Percentiles rank a stretch among this genome's conserved stretches.
phyloP scores from a whole-genome alignment of 1,140 invertebrate genomes.

The Drosophila hydei region DNA sequence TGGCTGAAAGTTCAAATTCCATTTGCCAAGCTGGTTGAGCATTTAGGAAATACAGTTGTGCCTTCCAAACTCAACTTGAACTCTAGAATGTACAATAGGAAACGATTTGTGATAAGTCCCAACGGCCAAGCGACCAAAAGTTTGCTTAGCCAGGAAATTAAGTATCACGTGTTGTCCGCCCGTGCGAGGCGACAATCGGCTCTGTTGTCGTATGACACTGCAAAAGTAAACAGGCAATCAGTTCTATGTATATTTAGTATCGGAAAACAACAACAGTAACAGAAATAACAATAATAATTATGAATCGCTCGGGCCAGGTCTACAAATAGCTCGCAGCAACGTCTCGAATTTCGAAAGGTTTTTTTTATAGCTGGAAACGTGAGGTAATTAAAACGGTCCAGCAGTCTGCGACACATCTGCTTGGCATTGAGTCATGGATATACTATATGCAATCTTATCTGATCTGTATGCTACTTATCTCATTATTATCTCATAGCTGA shows the following conservation, averaged over 20 bases:
- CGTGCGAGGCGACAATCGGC: slow-evolving; percentile 18
- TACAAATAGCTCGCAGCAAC: slow-evolving; percentile 3
- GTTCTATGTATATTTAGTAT: neutral
- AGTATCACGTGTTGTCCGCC: slow-evolving; percentile 34
- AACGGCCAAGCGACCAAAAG: neutral
- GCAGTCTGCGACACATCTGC: slow-evolving; percentile 14
- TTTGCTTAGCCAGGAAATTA: slow-evolving; percentile 12
- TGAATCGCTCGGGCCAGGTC: neutral
- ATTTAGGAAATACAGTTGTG: slow-evolving; percentile 21
- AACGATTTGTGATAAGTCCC: no score
- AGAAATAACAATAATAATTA: slow-evolving; percentile 16
- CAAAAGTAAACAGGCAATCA: slow-evolving; percentile 26
- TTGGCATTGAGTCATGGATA: slow-evolving; percentile 29
- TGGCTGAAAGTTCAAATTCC: slow-evolving; percentile 35
- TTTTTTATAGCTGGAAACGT: slow-evolving; percentile 22
- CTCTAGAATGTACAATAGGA: no score
- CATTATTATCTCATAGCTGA: slow-evolving; percentile 15
- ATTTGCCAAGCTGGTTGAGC: neutral
- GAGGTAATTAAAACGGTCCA: slow-evolving; percentile 23
- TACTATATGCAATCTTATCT: slow-evolving; percentile 21
- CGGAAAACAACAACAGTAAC: neutral
- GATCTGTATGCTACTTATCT: slow-evolving; percentile 18
- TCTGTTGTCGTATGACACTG: slow-evolving; percentile 8
- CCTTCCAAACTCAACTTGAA: neutral
- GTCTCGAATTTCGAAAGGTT: slow-evolving; percentile 1